phyloP scores from a whole-genome alignment of 2,113 vertebrate species.

The Pelodiscus sinensis region DNA sequence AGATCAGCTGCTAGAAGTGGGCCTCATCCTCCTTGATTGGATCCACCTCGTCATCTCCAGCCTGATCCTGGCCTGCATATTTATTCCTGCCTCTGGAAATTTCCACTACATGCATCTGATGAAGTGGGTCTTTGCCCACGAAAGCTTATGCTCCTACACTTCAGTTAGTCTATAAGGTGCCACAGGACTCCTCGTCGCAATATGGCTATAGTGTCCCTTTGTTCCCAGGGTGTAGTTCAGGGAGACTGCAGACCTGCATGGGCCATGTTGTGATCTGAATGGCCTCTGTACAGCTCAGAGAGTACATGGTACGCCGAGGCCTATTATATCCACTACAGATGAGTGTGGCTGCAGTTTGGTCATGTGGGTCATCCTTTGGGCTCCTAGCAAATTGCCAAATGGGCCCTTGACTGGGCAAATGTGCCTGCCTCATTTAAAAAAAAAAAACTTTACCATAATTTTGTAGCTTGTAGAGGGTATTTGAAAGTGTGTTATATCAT shows the following conservation, averaged over 20 bases:
- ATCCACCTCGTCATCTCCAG: too few species aligned
- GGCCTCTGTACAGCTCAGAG: not conserved
- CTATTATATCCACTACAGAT: not conserved
- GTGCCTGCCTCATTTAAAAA: not conserved
- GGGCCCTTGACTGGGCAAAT: not conserved
- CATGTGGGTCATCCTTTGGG: not conserved
- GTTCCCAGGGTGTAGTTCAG: not conserved
- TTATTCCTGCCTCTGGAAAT: too few species aligned
- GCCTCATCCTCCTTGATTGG: too few species aligned
- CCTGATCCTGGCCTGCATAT: too few species aligned
- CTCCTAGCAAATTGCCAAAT: not conserved
- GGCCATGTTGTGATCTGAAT: not conserved
- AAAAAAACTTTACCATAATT: not conserved
- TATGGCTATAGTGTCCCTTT: not conserved
- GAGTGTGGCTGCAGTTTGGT: not conserved
- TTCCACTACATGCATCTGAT: too few species aligned
- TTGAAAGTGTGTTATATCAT: not conserved
- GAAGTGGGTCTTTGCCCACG: too few species aligned
- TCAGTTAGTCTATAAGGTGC: too few species aligned
- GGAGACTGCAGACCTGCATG: not conserved
- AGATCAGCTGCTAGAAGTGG: too few species aligned
- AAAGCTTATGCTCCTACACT: too few species aligned
- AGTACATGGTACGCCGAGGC: not conserved
- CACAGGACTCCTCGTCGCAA: too few species aligned
- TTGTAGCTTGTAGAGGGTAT: not conserved